These are phyloP conservation scores for Hystrix brachyura DNA, from an alignment of 2,113 vertebrate genomes.

Conservation along the genomic window DNA sequence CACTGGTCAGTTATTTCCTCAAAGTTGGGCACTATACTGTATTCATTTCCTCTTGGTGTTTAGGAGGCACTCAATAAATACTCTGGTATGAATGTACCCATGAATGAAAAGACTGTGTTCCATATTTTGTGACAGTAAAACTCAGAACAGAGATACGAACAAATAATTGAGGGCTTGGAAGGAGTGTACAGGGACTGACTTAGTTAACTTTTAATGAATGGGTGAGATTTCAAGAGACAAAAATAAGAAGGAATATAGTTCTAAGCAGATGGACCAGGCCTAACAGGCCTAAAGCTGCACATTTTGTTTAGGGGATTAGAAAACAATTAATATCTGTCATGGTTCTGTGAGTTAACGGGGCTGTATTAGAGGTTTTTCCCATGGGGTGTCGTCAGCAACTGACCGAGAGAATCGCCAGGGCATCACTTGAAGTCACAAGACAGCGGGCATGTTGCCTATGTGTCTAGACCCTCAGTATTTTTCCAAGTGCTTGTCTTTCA, in stretches of 20 bases:
- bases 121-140: background rate
- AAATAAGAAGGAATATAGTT: background rate
- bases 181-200: background rate
- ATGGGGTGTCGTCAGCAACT: background rate
- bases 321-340: background rate
- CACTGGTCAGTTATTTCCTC: background rate
- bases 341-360: background rate
- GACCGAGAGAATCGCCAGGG: background rate
- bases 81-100: background rate
- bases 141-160: background rate
- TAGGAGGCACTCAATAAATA: background rate
- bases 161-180: background rate
- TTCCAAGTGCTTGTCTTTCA: background rate
- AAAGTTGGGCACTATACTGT: background rate
- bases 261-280: background rate
- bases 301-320: slow-evolving; percentile 17
- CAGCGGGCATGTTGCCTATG: background rate
- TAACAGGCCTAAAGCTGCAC: background rate
- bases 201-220: background rate
- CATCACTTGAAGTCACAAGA: background rate
- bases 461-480: background rate
- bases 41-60: background rate
- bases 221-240: background rate
- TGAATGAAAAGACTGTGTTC: background rate
- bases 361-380: background rate